Percentiles rank a stretch among this genome's conserved stretches.
These are phyloP conservation scores for Holacanthus passer DNA, from an alignment of 2,113 vertebrate genomes.

Conservation along the genomic window DNA sequence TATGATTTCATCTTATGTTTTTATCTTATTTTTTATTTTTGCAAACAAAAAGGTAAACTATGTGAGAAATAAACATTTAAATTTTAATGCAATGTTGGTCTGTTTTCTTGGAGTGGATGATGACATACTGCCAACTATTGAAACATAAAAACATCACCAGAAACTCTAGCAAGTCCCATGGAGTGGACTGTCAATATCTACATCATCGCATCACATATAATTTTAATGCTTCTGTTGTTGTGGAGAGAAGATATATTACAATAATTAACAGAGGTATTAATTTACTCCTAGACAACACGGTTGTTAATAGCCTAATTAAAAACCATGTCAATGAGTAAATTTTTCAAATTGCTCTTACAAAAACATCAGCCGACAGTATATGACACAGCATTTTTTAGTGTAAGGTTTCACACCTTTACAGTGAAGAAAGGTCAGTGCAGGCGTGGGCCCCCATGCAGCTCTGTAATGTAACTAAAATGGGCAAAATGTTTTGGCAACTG, in stretches of 20 bases:
- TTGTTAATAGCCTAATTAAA: constrained; percentile 29
- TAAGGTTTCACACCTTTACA: neutral
- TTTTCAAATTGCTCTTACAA: neutral
- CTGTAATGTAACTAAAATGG: constrained; percentile 47
- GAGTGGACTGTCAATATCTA: constrained; percentile 7
- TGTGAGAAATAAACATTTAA: neutral
- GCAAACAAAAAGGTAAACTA: neutral
- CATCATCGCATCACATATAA: constrained; percentile 2
- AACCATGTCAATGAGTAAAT: neutral
- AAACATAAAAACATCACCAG: neutral
- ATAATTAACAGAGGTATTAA: neutral
- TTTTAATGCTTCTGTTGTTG: constrained; percentile 37
- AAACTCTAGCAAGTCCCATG: neutral
- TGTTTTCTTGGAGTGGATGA: neutral
- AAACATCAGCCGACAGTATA: neutral
- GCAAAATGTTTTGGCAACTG: constrained; percentile 47
- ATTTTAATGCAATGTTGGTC: neutral
- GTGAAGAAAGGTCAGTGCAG: constrained; percentile 27
- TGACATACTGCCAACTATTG: neutral
- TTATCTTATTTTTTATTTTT: no score
- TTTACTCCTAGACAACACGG: neutral
- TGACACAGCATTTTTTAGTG: neutral
- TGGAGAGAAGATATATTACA: constrained; percentile 25
- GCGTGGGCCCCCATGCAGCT: constrained; percentile 5
- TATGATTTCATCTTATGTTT: no score